Evolutionary conservation across 2,888 invertebrate genomes (phyloP).

Genomic region (Allacma fusca): DNA sequence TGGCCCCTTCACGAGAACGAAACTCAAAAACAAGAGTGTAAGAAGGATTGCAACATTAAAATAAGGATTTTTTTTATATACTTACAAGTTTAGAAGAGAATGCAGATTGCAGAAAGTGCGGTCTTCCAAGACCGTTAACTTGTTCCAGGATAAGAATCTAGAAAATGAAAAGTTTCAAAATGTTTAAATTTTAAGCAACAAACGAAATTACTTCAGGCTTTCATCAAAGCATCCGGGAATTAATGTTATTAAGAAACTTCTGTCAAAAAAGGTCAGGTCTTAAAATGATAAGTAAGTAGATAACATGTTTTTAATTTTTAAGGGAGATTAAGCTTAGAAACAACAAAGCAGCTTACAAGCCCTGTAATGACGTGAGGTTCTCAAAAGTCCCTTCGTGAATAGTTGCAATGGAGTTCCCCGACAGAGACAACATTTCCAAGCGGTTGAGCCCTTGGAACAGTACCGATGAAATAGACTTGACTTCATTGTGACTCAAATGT

Average conservation of each 20-base stretch:
- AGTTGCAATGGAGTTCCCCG: slow-evolving; percentile 65
- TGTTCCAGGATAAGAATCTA: slow-evolving; percentile 69
- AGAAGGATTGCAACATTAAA: too few species aligned
- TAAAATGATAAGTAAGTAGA: too few species aligned
- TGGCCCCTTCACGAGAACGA: too few species aligned
- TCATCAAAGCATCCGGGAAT: too few species aligned
- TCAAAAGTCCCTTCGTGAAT: slow-evolving; percentile 64
- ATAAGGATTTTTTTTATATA: too few species aligned
- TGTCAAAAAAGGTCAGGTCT: too few species aligned
- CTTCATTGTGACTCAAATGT: slow-evolving; percentile 56
- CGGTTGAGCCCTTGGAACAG: slow-evolving; percentile 64
- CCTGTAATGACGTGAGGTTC: slow-evolving; percentile 64
- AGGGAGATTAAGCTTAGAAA: too few species aligned
- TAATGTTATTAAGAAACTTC: too few species aligned
- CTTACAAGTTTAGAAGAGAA: slow-evolving; percentile 66
- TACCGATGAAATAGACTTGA: slow-evolving; percentile 40
- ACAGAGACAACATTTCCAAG: slow-evolving; percentile 66
- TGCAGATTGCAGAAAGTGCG: slow-evolving; percentile 67
- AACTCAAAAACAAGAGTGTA: too few species aligned
- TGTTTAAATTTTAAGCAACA: background rate
- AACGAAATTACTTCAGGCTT: too few species aligned
- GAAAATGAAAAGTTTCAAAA: slow-evolving; percentile 54
- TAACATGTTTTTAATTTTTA: too few species aligned
- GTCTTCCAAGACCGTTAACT: slow-evolving; percentile 64
- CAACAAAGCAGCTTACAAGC: slow-evolving; percentile 66